Percentiles rank a stretch among this genome's conserved stretches.
phyloP scores from a whole-genome alignment of 2,113 vertebrate species.

The Mellivora capensis region DNA sequence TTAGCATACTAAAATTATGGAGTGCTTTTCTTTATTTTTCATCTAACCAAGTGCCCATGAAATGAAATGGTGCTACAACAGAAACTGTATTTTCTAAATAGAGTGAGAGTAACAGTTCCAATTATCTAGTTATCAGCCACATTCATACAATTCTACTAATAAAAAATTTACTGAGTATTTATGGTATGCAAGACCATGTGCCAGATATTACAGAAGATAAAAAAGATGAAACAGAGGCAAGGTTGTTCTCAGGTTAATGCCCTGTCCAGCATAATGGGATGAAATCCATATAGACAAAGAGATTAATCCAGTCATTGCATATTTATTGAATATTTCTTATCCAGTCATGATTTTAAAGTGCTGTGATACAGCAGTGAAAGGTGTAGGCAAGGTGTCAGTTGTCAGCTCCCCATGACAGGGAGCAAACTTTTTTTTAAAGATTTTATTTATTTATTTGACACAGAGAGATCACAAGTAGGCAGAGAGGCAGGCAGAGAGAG shows the following conservation, averaged over 20 bases:
- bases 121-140: background rate
- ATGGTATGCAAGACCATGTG: background rate
- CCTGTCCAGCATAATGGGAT: background rate
- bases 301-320: background rate
- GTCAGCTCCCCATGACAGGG: background rate
- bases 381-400: background rate
- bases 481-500: no score
- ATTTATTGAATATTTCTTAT: background rate
- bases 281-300: background rate
- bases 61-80: background rate
- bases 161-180: background rate
- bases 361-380: background rate
- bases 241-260: background rate
- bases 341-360: background rate
- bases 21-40: slow-evolving; percentile 13
- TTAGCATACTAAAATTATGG: background rate
- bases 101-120: background rate
- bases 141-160: background rate
- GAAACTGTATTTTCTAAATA: background rate
- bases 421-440: background rate
- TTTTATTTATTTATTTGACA: no score
- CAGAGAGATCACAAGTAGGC: no score
- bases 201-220: background rate
- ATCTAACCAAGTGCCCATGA: background rate
- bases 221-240: background rate